Percentiles rank a stretch among this genome's conserved stretches.
Evolutionary conservation across 2,113 vertebrate species (phyloP).

Genomic region (Clarias batrachus): DNA sequence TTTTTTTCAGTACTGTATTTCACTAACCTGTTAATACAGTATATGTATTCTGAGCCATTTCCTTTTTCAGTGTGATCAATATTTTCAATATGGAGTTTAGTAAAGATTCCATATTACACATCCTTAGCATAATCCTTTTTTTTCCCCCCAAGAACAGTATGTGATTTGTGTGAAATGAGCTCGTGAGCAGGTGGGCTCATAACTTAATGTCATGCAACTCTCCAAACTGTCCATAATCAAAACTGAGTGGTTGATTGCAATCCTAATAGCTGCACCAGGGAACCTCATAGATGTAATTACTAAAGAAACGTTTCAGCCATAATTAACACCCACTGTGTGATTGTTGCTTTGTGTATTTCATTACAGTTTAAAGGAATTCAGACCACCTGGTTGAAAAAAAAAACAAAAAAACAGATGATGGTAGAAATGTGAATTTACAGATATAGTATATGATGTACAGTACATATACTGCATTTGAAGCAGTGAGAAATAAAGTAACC

Average conservation of each 20-base stretch:
- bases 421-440: background rate
- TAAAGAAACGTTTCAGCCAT: slow-evolving; percentile 4
- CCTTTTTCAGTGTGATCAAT: background rate
- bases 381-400: background rate
- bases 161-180: background rate
- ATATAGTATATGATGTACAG: background rate
- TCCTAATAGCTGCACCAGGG: background rate
- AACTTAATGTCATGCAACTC: background rate
- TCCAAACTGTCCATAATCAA: slow-evolving; percentile 1
- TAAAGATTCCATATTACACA: background rate
- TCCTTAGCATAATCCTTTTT: background rate
- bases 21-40: background rate
- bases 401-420: background rate
- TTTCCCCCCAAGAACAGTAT: background rate
- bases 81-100: background rate
- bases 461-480: background rate
- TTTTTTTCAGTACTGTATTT: background rate
- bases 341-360: background rate
- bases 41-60: background rate
- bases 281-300: background rate
- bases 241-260: slow-evolving; percentile 15
- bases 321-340: background rate
- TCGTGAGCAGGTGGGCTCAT: background rate
- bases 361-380: background rate
- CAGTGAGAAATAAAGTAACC: background rate